A percentile compares a stretch with the other conserved stretches of the same genome.
phyloP scores from a whole-genome alignment of 2,797 vertebrate species.

The Schizopygopsis malacanthus region DNA sequence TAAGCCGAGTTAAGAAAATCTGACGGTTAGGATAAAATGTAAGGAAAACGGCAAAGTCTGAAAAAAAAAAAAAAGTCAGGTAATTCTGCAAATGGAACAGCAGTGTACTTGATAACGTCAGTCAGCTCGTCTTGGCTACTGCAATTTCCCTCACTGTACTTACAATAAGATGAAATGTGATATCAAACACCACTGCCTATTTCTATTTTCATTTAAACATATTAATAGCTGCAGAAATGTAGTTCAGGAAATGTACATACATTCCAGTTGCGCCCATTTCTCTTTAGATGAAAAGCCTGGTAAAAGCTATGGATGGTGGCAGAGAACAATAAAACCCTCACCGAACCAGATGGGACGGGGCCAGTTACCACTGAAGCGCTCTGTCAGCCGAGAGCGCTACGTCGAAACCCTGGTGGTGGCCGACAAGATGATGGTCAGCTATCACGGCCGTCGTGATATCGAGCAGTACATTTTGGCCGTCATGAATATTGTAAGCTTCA shows the following conservation, averaged over 20 bases:
- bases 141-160: neutral
- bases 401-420: conserved; percentile 98
- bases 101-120: neutral
- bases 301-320: conserved; percentile 92
- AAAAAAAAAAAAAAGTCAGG: no score
- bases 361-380: conserved; percentile 94
- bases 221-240: neutral
- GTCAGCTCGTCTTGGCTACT: neutral
- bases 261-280: neutral
- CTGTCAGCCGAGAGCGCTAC: conserved; percentile 92
- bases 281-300: conserved; percentile 90
- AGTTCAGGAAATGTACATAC: neutral
- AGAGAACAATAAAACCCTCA: conserved; percentile 86
- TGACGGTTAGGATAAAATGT: no score
- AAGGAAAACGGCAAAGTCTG: no score
- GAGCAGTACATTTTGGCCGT: conserved; percentile 98
- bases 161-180: neutral
- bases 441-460: conserved; percentile 96
- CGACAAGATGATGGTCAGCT: conserved; percentile 99
- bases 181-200: neutral
- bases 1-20: no score
- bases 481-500: conserved; percentile 99
- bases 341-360: conserved; percentile 88
- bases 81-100: neutral
- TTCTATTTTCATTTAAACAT: neutral